Conservation (phyloP, 2,113 vertebrate genomes). For the Percopsis transmontana region DNA sequence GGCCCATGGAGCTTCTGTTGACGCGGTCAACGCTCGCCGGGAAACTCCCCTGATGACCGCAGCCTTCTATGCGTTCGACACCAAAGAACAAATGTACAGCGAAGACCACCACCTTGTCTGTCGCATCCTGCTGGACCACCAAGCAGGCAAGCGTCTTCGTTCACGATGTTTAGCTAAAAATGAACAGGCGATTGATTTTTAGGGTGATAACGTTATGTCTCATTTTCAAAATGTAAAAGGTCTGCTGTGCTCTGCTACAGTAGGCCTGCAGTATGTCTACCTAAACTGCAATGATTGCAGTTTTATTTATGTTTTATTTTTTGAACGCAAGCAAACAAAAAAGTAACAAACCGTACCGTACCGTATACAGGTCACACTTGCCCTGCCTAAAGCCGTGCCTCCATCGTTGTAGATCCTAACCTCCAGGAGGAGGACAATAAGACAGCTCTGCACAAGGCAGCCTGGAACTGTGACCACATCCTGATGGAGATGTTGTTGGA, state of each 20-base stretch:
- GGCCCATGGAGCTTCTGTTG: constrained; percentile 80
- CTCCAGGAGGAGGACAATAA: constrained; percentile 87
- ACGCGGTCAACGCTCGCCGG: constrained; percentile 81
- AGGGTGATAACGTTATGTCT: too few species aligned
- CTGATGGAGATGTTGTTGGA: constrained; percentile 92
- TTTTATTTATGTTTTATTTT: too few species aligned
- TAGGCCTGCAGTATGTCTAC: too few species aligned
- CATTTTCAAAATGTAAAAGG: too few species aligned
- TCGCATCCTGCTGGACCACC: constrained; percentile 85
- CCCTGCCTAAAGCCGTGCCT: neutral
- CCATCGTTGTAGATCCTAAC: constrained; percentile 76
- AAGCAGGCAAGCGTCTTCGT: constrained; percentile 65
- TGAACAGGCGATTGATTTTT: neutral
- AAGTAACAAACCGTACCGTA: too few species aligned
- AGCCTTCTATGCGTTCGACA: constrained; percentile 87
- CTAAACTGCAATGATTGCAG: too few species aligned
- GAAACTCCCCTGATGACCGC: constrained; percentile 90
- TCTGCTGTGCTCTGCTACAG: too few species aligned
- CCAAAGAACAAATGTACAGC: constrained; percentile 87
- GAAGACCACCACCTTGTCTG: constrained; percentile 87
- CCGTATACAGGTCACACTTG: too few species aligned
- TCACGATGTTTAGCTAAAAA: neutral
- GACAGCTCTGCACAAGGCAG: constrained; percentile 91
- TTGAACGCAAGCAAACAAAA: too few species aligned
- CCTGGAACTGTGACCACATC: constrained; percentile 93